Conservation (phyloP, 2,888 invertebrate genomes). For the Gnatocerus cornutus region DNA sequence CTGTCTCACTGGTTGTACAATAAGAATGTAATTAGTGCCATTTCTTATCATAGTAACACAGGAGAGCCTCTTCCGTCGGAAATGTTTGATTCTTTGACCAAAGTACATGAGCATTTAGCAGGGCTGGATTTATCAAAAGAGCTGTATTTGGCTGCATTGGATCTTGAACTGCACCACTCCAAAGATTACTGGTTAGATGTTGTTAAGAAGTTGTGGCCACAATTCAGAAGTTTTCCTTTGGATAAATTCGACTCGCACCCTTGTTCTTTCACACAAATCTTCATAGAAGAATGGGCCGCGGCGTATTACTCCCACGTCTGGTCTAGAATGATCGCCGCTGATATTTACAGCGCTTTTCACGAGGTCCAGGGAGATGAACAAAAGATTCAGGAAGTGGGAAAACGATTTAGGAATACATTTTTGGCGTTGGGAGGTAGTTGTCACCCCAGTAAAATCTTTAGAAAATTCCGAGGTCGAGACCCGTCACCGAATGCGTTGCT, state of each 20-base stretch:
- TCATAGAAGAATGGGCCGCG: constrained; percentile 88
- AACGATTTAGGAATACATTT: constrained; percentile 87
- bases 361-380: constrained; percentile 76
- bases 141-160: constrained; percentile 86
- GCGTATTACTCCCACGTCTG: constrained; percentile 90
- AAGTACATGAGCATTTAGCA: constrained; percentile 82
- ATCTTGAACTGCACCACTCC: constrained; percentile 86
- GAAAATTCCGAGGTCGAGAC: constrained; percentile 93
- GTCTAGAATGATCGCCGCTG: constrained; percentile 93
- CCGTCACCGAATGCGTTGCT: constrained; percentile 89
- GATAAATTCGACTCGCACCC: constrained; percentile 88
- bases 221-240: constrained; percentile 84
- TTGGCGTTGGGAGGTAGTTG: constrained; percentile 87
- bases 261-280: constrained; percentile 88
- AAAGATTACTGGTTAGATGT: constrained; percentile 89
- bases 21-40: constrained; percentile 72
- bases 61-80: constrained; percentile 81
- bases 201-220: constrained; percentile 85
- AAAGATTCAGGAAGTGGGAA: constrained; percentile 76
- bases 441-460: constrained; percentile 88
- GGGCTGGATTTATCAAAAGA: constrained; percentile 87
- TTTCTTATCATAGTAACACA: constrained; percentile 85
- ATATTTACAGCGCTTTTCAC: constrained; percentile 89
- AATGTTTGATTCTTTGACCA: constrained; percentile 77
- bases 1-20: constrained; percentile 88